phyloP scores from a whole-genome alignment of 2,888 invertebrate genomes.

The Rhyacophila evoluta region DNA sequence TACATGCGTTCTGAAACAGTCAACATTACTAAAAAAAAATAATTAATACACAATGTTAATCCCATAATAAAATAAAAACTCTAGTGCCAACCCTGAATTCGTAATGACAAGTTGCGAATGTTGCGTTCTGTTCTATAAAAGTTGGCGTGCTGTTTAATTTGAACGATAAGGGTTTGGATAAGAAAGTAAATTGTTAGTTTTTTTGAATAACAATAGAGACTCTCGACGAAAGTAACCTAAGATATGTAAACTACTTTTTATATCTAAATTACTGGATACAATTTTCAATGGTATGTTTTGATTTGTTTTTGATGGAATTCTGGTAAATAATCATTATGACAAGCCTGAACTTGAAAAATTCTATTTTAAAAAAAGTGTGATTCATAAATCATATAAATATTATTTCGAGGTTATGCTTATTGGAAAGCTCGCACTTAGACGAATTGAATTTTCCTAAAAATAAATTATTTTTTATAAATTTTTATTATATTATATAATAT shows the following conservation, averaged over 20 bases:
- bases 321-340: neutral
- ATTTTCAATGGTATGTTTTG: neutral
- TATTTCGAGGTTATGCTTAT: no score
- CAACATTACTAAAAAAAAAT: no score
- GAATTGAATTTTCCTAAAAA: no score
- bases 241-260: neutral
- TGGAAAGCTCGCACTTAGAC: no score
- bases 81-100: neutral
- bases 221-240: neutral
- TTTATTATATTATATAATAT: no score
- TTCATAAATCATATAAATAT: no score
- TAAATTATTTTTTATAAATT: no score
- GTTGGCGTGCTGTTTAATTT: neutral
- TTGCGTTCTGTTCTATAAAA: neutral
- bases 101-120: neutral
- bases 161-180: neutral
- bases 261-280: neutral
- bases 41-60: no score
- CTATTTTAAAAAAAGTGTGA: no score
- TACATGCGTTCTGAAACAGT: no score
- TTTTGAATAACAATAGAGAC: neutral
- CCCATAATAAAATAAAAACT: no score
- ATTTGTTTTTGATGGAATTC: neutral
- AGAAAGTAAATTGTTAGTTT: constrained; percentile 13
- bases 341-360: neutral